Base-by-base conservation (phyloP, 2,797 vertebrate genomes). In the Danionella dracula region DNA sequence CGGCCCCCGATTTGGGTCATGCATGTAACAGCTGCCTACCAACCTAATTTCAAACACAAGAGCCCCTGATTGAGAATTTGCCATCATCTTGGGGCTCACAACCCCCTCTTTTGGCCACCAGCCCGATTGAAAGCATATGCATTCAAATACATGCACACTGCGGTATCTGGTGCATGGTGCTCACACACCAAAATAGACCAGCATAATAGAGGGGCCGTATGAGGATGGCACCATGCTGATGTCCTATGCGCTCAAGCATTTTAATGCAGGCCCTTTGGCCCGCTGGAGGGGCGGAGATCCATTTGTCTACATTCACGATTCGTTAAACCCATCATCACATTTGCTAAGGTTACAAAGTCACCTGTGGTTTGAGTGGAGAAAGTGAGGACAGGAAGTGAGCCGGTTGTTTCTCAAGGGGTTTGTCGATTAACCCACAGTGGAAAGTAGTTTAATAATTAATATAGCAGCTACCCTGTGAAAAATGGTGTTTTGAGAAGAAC, bases 11-110 rank as follows among this genome's bases (percentile, higher is more conserved):
- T 77, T 69, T 74, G 56, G 64, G 68, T 78, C 73, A 73, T 68
- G 59, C 48, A 44, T 46, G 45, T 55, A 71, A 20, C 51, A 37
- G 65, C 64, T 45, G 51, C 27, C 61, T 44, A 68, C 65, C 76
- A 66, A 46, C 50, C 68, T 73, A 61, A 66, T 68, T 73, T 73
- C 64, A 64, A 78, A 71, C 38, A 66, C 35, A 71, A 73, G 56
- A 48, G 71, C 5, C 23, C 8, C 41, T 46, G 46, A 71, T 56
- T 57, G 57, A 71, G 49, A 56, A 41, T 40, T 19, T 48, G 54
- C 23, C 40, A 44, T 62, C 63, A 68, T 45, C n/a, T 20, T 2
- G 7, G 23, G 11, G 6, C 49, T 60, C 57, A 40, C 60, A 50
- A 63, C 54, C 35, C 19, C 51, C 55, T 13, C 23, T n/a, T 57